Base-by-base conservation (phyloP, 2,113 vertebrate species). In the Campylomormyrus tamandua region DNA sequence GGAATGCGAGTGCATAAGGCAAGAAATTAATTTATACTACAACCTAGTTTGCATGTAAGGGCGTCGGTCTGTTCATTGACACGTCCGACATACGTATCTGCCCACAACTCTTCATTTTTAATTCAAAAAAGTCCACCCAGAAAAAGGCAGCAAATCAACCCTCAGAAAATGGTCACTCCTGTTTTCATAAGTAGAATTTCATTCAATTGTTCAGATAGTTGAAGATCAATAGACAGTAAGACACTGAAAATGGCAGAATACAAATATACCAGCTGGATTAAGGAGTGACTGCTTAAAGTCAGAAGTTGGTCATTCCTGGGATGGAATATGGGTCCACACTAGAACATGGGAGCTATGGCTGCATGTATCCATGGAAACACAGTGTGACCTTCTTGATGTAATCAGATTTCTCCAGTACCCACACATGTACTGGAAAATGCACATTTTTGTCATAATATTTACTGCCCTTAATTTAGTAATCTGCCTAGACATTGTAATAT, bases 281-380 rank as follows among this genome's bases (percentile, higher is more conserved):
- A 39, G 2, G 31, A 17, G 74, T 80, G 31, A 19, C 42, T 42
- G 17, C 3, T 5, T 80, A 42, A 42, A 80, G 24, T 24, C 39
- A 46, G 39, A 45, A 48, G 21, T 46, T 84, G 45, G 42, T 24
- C 10, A 46, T 9, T 48, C 45, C 83, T n/a, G 45, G 83, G 45
- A 84, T 42, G n/a, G 19, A 39, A 84, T 84, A 10, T 9, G 8
- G 1, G 6, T 84, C 45, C 24, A n/a, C 13, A 48, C 35, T 8
- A 2, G 7, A 42, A 83, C 42, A 84, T 84, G 83, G 74, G 45
- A 46, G 11, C 39, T 42, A 13, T 48, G 27, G 46, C 62, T 66
- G n/a, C n/a, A 21, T 6, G 62, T 88, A 49, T 88, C 88, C 62
- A 88, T 88, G 46, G 88, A 50, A 88, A 88, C 88, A 48, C 15